Conservation (phyloP, 2,113 vertebrate species). For the Etia nguti region DNA sequence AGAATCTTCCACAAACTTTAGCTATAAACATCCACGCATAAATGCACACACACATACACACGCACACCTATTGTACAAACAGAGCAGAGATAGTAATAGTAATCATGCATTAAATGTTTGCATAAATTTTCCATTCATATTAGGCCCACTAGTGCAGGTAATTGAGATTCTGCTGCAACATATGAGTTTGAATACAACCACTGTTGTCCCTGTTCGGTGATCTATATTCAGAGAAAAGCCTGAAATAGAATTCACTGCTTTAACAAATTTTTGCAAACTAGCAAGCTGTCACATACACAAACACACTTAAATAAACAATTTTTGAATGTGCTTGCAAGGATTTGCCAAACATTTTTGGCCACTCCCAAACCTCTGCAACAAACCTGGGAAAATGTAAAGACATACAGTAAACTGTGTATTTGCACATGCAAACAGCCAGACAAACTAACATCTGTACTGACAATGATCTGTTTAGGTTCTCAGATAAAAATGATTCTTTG, state of each 20-base stretch:
- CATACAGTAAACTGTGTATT: not conserved
- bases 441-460: no score
- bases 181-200: slow-evolving; percentile 25
- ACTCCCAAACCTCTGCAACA: not conserved
- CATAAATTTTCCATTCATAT: slow-evolving; percentile 38
- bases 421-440: not conserved
- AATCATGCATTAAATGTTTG: slow-evolving; percentile 40
- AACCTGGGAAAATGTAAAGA: not conserved
- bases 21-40: not conserved
- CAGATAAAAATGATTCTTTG: not conserved
- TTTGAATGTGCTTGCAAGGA: not conserved
- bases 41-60: not conserved
- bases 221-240: slow-evolving; percentile 43
- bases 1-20: slow-evolving; percentile 13
- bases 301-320: not conserved
- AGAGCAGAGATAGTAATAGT: not conserved
- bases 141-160: slow-evolving; percentile 38
- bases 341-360: not conserved
- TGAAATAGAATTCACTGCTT: slow-evolving; percentile 12
- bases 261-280: not conserved
- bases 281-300: not conserved
- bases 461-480: not conserved
- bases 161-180: slow-evolving; percentile 49
- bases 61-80: not conserved
- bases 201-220: slow-evolving; percentile 19